Base-by-base conservation (phyloP, 2,888 invertebrate genomes). In the Epirrhoe alternata region DNA sequence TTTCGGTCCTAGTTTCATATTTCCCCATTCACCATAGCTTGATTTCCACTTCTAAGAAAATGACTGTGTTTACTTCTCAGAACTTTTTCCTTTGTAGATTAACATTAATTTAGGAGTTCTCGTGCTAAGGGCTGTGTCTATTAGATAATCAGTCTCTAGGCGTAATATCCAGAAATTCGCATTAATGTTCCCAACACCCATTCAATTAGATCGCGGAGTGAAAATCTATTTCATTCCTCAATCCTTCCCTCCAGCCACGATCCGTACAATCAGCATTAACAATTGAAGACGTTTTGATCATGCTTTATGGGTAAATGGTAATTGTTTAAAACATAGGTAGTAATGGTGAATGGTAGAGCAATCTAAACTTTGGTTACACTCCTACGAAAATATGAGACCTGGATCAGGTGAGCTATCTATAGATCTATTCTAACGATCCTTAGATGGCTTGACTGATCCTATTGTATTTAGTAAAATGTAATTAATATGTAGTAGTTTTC, bases 151-250 rank as follows among this genome's bases (percentile, higher is more conserved):
- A 45, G 38, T 49, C 60, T 64, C 47, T 4, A 53, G 50, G 64
- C 42, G 47, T 57, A 52, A 58, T 68, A 64, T 68, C 58, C 53
- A 17, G 61, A 61, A 68, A 57, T 68, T 61, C 57, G 38, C 60
- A 57, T 60, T 64, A 42, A 64, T 54, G 64, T 58, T 61, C 14
- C 64, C 61, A 57, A 68, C 68, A 61, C 64, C 68, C 62, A 67
- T 70, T 68, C 67, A 67, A 67, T 71, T 67, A 67, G 66, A 58
- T 62, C 45, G 33, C 65, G 35, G 58, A 61, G 57, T 61, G 24
- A 57, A 66, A 66, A 66, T 68, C 70, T 66, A 68, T 66, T 70
- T 70, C 56, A 51, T 63, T 51, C 56, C 58, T 65, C 56, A 61
- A 66, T 50, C 57, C 60, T 62, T 24, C 57, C 67, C 59, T 30